Evolutionary conservation across 1,140 invertebrate species (phyloP).

Genomic region (Drosophila tristis): DNA sequence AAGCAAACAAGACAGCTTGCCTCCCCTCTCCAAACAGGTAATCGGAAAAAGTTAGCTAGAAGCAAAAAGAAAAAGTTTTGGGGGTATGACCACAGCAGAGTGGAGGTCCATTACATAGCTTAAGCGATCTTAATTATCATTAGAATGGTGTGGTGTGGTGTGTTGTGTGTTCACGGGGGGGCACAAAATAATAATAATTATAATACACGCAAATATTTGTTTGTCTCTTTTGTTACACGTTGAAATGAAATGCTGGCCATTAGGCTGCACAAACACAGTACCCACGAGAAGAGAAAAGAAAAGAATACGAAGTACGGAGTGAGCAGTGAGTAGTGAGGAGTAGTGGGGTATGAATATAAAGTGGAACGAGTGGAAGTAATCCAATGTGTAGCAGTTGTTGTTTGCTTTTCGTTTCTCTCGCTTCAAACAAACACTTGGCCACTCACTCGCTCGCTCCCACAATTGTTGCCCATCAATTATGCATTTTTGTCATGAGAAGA

Average conservation of each 20-base stretch:
- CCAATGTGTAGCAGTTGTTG: no score
- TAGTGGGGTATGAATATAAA: no score
- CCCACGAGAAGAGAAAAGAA: constrained; percentile 6
- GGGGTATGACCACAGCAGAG: neutral
- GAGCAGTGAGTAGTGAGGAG: no score
- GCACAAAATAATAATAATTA: constrained; percentile 12
- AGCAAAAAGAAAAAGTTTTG: constrained; percentile 19
- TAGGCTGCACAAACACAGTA: constrained; percentile 47
- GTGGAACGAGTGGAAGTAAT: no score
- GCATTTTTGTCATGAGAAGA: constrained; percentile 17
- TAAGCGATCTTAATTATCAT: constrained; percentile 16
- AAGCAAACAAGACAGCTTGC: constrained; percentile 44
- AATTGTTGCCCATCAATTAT: constrained; percentile 9
- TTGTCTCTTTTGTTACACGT: constrained; percentile 15
- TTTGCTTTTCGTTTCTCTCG: no score
- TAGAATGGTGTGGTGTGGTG: neutral
- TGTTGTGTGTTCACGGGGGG: neutral
- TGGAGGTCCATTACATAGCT: constrained; percentile 14
- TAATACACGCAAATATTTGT: constrained; percentile 20
- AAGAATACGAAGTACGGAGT: neutral
- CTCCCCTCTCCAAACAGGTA: neutral
- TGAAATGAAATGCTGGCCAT: constrained; percentile 51
- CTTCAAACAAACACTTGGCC: no score
- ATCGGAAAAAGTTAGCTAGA: constrained; percentile 6
- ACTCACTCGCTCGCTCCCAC: no score